A percentile compares a stretch with the other conserved stretches of the same genome.
phyloP scores from a whole-genome alignment of 2,888 invertebrate species.

The Melipona beecheii region DNA sequence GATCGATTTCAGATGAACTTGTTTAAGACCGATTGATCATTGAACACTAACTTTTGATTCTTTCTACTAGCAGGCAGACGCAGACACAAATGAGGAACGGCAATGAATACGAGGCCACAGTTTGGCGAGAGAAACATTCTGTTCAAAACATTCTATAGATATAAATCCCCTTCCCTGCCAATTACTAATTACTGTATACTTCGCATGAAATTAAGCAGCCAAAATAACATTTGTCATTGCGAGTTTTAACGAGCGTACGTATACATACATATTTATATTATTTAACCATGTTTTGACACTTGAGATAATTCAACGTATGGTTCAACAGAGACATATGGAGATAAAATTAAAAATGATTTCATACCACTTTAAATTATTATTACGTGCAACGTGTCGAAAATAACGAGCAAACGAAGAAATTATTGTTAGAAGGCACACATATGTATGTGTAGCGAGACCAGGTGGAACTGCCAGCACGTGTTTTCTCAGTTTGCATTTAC shows the following conservation, averaged over 20 bases:
- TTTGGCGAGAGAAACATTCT: slow-evolving; percentile 9
- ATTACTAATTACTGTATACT: slow-evolving; percentile 30
- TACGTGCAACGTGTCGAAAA: slow-evolving; percentile 12
- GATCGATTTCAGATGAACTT: neutral
- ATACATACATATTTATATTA: neutral
- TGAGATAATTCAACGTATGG: neutral
- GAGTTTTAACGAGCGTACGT: too few species aligned
- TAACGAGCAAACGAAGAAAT: slow-evolving; percentile 29
- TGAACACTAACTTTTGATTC: slow-evolving; percentile 21
- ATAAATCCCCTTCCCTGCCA: slow-evolving; percentile 27
- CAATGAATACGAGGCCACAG: neutral
- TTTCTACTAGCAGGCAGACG: neutral
- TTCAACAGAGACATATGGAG: neutral
- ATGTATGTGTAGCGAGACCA: slow-evolving; percentile 69
- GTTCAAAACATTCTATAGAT: slow-evolving; percentile 29
- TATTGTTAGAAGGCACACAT: slow-evolving; percentile 59
- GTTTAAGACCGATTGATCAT: neutral
- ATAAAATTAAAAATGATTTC: neutral
- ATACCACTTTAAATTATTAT: slow-evolving; percentile 20
- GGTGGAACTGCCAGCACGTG: slow-evolving; percentile 69
- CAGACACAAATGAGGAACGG: slow-evolving; percentile 1
- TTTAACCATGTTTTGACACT: neutral
- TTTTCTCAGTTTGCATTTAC: slow-evolving; percentile 51
- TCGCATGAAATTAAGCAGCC: neutral
- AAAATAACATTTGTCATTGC: neutral